Percentiles rank a stretch among this genome's conserved stretches.
phyloP scores from a whole-genome alignment of 2,797 vertebrate genomes.

The Hemitrygon akajei region DNA sequence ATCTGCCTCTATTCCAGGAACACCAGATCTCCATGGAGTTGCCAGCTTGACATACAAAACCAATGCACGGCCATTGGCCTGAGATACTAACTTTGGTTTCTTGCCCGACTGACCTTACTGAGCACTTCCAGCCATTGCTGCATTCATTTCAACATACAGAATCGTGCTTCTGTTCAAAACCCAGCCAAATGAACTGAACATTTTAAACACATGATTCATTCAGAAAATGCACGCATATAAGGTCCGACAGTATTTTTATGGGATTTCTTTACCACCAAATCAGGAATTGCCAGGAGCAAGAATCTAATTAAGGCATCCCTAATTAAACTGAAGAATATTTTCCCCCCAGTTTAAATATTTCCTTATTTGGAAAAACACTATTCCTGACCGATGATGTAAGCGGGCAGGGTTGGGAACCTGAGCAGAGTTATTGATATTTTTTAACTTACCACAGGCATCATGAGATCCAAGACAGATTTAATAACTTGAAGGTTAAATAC shows the following conservation, averaged over 20 bases:
- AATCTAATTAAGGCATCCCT: background rate
- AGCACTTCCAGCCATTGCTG: too few relatives aligned
- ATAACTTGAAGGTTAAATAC: background rate
- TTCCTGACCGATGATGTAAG: background rate
- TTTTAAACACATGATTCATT: slow-evolving; percentile 15
- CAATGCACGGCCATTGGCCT: too few relatives aligned
- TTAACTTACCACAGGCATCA: background rate
- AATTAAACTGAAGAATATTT: background rate
- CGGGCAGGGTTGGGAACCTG: background rate
- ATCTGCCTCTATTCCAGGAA: too few relatives aligned
- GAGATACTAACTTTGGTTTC: too few relatives aligned
- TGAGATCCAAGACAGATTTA: background rate
- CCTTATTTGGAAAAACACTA: background rate
- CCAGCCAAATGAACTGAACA: background rate
- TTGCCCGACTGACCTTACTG: too few relatives aligned
- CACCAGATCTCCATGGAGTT: too few relatives aligned
- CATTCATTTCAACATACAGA: too few relatives aligned
- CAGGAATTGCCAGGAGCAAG: background rate
- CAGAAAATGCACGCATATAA: background rate
- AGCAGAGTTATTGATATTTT: background rate
- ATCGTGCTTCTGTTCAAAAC: background rate
- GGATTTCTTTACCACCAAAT: too few relatives aligned
- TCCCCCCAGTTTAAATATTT: background rate
- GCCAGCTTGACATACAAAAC: too few relatives aligned
- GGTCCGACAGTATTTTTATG: background rate